phyloP scores from a whole-genome alignment of 2,113 vertebrate species.

The Plecturocebus donacophilus region DNA sequence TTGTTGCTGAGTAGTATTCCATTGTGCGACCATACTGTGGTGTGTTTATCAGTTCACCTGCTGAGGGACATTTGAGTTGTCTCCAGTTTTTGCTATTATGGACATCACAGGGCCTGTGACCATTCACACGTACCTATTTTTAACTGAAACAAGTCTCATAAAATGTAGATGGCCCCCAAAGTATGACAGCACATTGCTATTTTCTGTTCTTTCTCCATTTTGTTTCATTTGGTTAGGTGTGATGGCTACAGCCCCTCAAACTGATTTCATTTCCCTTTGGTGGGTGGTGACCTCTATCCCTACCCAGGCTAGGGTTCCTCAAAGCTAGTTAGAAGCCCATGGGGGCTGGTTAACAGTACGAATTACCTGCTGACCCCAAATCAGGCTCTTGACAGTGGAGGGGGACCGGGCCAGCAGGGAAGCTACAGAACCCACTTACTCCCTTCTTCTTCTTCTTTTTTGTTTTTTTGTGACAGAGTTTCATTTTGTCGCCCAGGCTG shows the following conservation, averaged over 20 bases:
- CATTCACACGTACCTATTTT: background rate
- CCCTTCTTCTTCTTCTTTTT: no score
- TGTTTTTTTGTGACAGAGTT: no score
- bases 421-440: background rate
- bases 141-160: background rate
- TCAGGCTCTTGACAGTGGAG: background rate
- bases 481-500: no score
- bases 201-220: slow-evolving; percentile 26
- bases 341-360: background rate
- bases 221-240: background rate
- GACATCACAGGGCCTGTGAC: background rate
- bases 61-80: background rate
- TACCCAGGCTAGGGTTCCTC: background rate
- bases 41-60: background rate
- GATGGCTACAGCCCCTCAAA: background rate
- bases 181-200: background rate
- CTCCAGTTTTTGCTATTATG: background rate
- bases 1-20: background rate
- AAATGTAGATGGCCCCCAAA: background rate
- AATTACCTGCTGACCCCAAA: background rate
- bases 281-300: background rate
- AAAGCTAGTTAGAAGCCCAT: background rate
- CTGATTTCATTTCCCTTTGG: background rate
- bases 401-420: background rate
- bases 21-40: background rate